Evolutionary conservation across 2,888 invertebrate species (phyloP), one percentile per base, ranked within the genome.

Genomic region (Lycophotia porphyrea): DNA sequence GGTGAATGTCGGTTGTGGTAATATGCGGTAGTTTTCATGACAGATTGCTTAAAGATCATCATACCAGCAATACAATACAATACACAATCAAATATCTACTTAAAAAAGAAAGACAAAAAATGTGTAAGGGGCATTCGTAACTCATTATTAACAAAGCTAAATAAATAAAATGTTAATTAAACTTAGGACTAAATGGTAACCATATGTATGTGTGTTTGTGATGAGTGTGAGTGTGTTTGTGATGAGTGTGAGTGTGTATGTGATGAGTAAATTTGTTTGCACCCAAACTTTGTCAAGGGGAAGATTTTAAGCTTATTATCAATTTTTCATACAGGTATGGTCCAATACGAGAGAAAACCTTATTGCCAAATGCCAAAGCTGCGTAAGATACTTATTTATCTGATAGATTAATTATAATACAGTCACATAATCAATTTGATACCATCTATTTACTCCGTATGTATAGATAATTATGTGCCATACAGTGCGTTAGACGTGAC

Each of bases 401-500:
- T 61, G 3, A 65, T 65, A 27, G 34, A 64, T 71, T 58, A 15
- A 42, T 0, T 11, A 39, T 39, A 49, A 39, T 39, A 49, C 13
- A 64, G 49, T 55, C 47, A 49, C 24, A 49, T 65, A 34, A 65
- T 78, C 71, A 71, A 34, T 47, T 34, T 55, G n/a, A 63, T 72
- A 66, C 44, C 18, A 58, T 24, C 8, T 63, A 2, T 31, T 27
- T 24, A 8, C 24, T 0, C 13, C 27, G 5, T 18, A 47, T 31
- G 4, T 44, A 31, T 31, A 49, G 42, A 27, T 68, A 27, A 55
- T 55, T 58, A 36, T 34, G 31, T 68, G 74, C 24, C 44, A 69
- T 34, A 69, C 31, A 36, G 52, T 34, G 18, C 31, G 47, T 69
- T n/a, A 74, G 49, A 65, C 44, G 64, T 80, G 80, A 74, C 60